Evolutionary conservation across 1,140 invertebrate species (phyloP).

Genomic region (Phthorimaea operculella): DNA sequence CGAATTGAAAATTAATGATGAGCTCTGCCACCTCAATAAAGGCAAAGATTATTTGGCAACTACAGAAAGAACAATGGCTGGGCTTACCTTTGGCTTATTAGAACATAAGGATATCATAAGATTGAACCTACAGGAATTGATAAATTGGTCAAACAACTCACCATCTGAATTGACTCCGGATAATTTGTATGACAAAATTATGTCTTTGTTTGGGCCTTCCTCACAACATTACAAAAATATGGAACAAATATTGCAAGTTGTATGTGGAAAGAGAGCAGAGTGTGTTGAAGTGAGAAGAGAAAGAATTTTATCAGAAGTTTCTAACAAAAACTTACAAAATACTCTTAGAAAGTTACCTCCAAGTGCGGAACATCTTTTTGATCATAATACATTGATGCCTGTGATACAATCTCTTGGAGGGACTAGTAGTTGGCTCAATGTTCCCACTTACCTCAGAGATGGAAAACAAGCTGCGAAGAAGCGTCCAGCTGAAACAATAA

Average conservation of each 20-base stretch:
- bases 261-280: conserved; percentile 28
- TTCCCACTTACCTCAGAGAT: conserved; percentile 6
- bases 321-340: conserved; percentile 22
- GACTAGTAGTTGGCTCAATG: conserved; percentile 20
- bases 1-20: conserved; percentile 23
- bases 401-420: conserved; percentile 26
- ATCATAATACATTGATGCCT: conserved; percentile 17
- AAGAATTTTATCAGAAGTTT: conserved; percentile 16
- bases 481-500: neutral
- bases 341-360: conserved; percentile 23
- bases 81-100: conserved; percentile 12
- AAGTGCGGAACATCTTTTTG: conserved; percentile 25
- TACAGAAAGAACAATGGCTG: conserved; percentile 15
- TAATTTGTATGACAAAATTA: neutral
- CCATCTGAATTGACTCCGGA: neutral
- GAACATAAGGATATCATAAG: neutral
- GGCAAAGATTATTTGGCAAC: conserved; percentile 11
- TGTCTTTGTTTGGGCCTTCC: neutral
- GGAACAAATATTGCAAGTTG: conserved; percentile 10
- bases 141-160: neutral
- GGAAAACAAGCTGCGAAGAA: neutral
- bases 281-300: conserved; percentile 26
- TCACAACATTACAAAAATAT: neutral
- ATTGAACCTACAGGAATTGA: neutral
- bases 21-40: conserved; percentile 19